A percentile compares a stretch with the other conserved stretches of the same genome.
These are phyloP conservation scores for Notoglanidium macrostoma DNA, from an alignment of 2,797 vertebrate species.

Conservation along the genomic window DNA sequence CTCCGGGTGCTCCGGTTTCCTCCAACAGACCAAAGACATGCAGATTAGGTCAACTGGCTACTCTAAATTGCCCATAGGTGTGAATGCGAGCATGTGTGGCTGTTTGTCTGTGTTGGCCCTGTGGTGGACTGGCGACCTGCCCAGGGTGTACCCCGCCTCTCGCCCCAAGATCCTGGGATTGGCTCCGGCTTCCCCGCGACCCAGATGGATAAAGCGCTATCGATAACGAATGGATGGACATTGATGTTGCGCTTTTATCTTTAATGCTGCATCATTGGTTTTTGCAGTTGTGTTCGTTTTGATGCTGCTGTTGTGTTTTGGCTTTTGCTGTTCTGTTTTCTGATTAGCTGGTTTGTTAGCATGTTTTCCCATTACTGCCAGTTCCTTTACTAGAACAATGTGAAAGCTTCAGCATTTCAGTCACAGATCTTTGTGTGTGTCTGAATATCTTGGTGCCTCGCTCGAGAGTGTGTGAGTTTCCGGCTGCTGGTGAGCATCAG, in stretches of 20 bases:
- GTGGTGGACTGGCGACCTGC: too few relatives aligned
- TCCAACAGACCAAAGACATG: too few relatives aligned
- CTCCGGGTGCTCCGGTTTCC: too few relatives aligned
- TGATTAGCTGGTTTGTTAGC: neutral
- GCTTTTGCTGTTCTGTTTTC: neutral
- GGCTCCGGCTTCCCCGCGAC: too few relatives aligned
- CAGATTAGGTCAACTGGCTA: too few relatives aligned
- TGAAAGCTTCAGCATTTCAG: neutral
- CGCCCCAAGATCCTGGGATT: too few relatives aligned
- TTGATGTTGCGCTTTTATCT: neutral
- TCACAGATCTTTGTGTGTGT: neutral
- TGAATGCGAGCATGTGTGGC: too few relatives aligned
- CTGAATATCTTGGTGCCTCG: neutral
- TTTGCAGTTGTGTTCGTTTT: neutral
- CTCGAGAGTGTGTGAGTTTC: neutral
- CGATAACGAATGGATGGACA: too few relatives aligned
- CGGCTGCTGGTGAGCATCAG: conserved; percentile 72
- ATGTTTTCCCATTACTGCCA: neutral
- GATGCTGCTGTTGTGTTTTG: neutral
- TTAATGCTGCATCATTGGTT: neutral
- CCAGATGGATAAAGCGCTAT: too few relatives aligned
- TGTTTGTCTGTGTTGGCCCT: too few relatives aligned
- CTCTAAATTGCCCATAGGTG: too few relatives aligned
- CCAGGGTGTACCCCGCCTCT: too few relatives aligned
- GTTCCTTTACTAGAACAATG: neutral